Conservation (phyloP, 1,140 invertebrate species). For the Diorhabda carinulata region DNA sequence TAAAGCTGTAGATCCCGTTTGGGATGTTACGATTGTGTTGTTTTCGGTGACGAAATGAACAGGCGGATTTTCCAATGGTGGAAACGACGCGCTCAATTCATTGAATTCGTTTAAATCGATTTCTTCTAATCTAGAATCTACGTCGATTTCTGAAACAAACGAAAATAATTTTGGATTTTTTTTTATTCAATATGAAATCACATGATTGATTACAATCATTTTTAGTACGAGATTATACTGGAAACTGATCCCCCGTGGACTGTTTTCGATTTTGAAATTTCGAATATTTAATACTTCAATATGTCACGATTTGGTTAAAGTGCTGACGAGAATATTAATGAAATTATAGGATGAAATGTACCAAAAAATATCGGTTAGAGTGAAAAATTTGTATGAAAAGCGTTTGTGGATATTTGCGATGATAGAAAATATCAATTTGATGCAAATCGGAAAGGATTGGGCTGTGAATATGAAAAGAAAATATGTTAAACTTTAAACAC, state of each 20-base stretch:
- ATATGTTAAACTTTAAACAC: no score
- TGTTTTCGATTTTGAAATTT: no score
- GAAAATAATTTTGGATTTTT: no score
- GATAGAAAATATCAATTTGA: neutral
- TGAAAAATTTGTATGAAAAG: neutral
- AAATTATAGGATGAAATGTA: neutral
- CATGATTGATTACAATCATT: no score
- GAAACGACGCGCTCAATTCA: constrained; percentile 43
- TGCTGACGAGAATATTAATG: no score
- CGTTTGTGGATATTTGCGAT: neutral
- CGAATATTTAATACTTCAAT: no score
- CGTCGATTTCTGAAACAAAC: constrained; percentile 18
- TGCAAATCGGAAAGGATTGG: neutral
- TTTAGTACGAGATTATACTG: no score
- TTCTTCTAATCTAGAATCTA: constrained; percentile 27
- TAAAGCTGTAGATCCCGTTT: constrained; percentile 75
- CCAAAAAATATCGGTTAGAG: neutral
- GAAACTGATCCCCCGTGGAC: no score
- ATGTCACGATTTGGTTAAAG: no score
- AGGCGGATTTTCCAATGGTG: constrained; percentile 41
- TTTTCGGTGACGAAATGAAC: constrained; percentile 73
- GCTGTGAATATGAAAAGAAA: no score
- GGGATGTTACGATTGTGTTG: constrained; percentile 72
- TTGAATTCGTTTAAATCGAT: constrained; percentile 30
- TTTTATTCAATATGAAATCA: no score